Percentiles rank a stretch among this genome's conserved stretches.
Evolutionary conservation across 2,888 invertebrate species (phyloP).

Genomic region (Cerastis rubricosa): DNA sequence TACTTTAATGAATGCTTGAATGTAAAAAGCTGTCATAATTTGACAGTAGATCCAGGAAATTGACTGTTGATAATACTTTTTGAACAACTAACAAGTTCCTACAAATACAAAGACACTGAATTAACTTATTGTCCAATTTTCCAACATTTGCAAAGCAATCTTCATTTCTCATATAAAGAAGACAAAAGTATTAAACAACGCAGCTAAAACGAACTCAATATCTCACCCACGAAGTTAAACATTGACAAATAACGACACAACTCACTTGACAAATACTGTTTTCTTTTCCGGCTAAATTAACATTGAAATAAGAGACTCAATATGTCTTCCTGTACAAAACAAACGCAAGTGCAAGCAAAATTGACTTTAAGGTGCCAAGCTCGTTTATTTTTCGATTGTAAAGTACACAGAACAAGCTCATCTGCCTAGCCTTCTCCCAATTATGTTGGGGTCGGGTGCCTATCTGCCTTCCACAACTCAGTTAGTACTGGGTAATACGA

Average conservation of each 20-base stretch:
- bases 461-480: too few relatives aligned
- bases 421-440: too few relatives aligned
- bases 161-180: conserved; percentile 4
- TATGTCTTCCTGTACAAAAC: neutral
- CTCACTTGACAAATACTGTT: conserved; percentile 19
- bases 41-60: neutral
- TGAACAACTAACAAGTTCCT: neutral
- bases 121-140: neutral
- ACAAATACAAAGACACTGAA: neutral
- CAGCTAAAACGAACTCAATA: conserved; percentile 13
- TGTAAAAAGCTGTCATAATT: neutral
- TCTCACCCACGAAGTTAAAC: conserved; percentile 33
- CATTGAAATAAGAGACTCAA: neutral
- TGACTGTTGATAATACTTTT: neutral
- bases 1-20: neutral
- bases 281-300: conserved; percentile 38
- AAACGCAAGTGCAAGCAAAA: neutral
- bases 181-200: neutral
- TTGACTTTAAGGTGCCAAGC: neutral
- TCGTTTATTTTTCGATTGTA: neutral
- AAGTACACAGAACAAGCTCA: too few relatives aligned
- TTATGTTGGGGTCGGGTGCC: too few relatives aligned
- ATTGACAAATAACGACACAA: conserved; percentile 36
- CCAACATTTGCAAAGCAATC: too few relatives aligned
- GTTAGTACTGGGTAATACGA: too few relatives aligned